Base-by-base conservation (phyloP, 2,797 vertebrate genomes). In the Hyperoplus immaculatus region DNA sequence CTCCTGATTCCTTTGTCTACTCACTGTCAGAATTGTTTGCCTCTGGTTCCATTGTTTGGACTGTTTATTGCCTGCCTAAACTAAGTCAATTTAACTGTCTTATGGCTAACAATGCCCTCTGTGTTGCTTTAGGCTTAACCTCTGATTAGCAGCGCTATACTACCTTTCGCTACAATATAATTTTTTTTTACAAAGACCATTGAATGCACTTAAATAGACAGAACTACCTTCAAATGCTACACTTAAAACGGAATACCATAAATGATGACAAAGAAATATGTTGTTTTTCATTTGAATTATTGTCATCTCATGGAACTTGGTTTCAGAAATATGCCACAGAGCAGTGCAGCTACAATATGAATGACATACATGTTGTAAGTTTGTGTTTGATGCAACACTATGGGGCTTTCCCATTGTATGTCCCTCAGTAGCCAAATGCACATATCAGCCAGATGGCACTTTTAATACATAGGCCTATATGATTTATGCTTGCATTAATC, bases 401-500 rank as follows among this genome's bases (percentile, higher is more conserved):
- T 15, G 1, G 4, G 4, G 10, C 10, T 16, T 54, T 45, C 38
- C 39, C 45, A 16, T 62, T 2, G 49, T 5, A 29, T 42, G 43
- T 15, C 39, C 6, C 6, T 68, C 39, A 64, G 4, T 53, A 65
- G 21, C 21, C 21, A 21, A 21, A 21, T 69, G 39, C 42, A 47
- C 51, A 47, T 38, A 21, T 50, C 36, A 66, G 63, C 47, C 49
- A 75, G 67, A 38, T 81, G 49, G 38, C 47, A 58, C 57, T 77
- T 74, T 49, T 41, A 69, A 29, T 8, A 55, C 21, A 46, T 13
- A 56, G 18, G 12, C 64, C 21, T 21, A 21, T 21, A 21, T 21
- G 57, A 77, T n/a, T 10, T 9, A 7, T 4, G 13, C 16, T n/a
- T 66, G 29, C 16, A 47, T 45, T 43, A 56, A 50, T 18, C n/a